Evolutionary conservation across 2,888 invertebrate genomes (phyloP).

Genomic region (Sussaba pulchella): DNA sequence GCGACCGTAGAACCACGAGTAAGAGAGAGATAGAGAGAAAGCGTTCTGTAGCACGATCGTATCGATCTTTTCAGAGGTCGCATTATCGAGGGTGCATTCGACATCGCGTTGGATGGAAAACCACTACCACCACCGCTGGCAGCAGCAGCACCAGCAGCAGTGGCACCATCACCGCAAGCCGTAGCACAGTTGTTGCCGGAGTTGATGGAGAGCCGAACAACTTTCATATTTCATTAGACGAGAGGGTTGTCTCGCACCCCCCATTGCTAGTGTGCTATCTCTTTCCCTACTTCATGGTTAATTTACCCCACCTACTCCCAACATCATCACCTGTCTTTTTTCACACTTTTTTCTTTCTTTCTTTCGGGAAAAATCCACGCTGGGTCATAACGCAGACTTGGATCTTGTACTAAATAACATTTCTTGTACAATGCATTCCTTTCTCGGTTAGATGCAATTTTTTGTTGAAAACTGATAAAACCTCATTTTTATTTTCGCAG

Average conservation of each 20-base stretch:
- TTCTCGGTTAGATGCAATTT: no score
- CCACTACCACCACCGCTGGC: no score
- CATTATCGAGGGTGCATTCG: conserved; percentile 49
- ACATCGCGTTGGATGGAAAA: conserved; percentile 48
- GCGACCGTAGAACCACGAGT: conserved; percentile 23
- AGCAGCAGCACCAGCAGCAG: no score
- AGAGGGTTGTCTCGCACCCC: conserved; percentile 68
- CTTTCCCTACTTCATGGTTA: conserved; percentile 12
- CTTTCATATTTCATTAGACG: conserved; percentile 78
- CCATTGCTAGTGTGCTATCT: conserved; percentile 46
- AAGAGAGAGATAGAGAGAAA: no score
- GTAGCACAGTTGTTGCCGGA: conserved; percentile 76
- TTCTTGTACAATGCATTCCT: background rate
- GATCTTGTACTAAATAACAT: background rate
- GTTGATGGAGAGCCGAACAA: conserved; percentile 68
- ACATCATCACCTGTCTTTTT: conserved; percentile 16
- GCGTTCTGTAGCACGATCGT: conserved; percentile 67
- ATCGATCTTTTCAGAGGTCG: conserved; percentile 59
- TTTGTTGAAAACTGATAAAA: no score
- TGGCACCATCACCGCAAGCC: conserved; percentile 73
- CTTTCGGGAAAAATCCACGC: no score
- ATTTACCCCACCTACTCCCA: background rate
- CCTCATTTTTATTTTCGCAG: no score
- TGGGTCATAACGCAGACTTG: no score
- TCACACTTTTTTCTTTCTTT: conserved; percentile 1